These are phyloP conservation scores for Eubasilissa regina DNA, from an alignment of 1,140 invertebrate species.

Conservation along the genomic window DNA sequence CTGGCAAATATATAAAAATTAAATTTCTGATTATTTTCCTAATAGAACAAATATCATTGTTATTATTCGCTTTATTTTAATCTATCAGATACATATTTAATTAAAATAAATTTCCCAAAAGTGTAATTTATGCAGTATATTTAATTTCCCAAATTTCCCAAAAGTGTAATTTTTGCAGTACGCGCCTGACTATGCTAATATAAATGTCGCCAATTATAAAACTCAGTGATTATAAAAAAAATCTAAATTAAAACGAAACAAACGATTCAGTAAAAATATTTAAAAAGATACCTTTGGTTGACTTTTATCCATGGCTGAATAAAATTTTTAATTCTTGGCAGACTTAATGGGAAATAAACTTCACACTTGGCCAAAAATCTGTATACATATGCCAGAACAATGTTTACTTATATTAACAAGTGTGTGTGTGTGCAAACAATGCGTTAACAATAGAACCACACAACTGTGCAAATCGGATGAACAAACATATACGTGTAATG, in stretches of 20 bases:
- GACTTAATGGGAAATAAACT: slow-evolving; percentile 8
- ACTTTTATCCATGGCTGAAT: slow-evolving; percentile 1
- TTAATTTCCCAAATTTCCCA: too few relatives aligned
- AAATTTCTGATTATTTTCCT: too few relatives aligned
- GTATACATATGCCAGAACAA: slow-evolving; percentile 12
- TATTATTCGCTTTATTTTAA: too few relatives aligned
- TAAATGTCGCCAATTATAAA: too few relatives aligned
- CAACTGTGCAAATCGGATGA: slow-evolving; percentile 24
- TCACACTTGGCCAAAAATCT: slow-evolving; percentile 21
- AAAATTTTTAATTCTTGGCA: slow-evolving; percentile 20
- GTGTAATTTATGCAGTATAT: too few relatives aligned
- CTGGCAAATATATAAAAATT: too few relatives aligned
- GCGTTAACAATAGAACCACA: neutral
- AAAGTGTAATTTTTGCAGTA: too few relatives aligned
- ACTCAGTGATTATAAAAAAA: neutral
- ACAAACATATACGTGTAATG: slow-evolving; percentile 10
- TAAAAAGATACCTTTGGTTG: slow-evolving; percentile 11
- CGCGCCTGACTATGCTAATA: too few relatives aligned
- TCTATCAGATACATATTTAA: too few relatives aligned
- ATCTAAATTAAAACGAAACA: neutral
- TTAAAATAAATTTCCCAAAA: too few relatives aligned
- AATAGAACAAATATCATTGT: too few relatives aligned
- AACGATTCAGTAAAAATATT: slow-evolving; percentile 1
- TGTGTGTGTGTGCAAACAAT: neutral
- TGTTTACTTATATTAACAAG: neutral